Percentiles rank a stretch among this genome's conserved stretches.
phyloP scores from a whole-genome alignment of 2,888 invertebrate genomes.

The Celastrina argiolus region DNA sequence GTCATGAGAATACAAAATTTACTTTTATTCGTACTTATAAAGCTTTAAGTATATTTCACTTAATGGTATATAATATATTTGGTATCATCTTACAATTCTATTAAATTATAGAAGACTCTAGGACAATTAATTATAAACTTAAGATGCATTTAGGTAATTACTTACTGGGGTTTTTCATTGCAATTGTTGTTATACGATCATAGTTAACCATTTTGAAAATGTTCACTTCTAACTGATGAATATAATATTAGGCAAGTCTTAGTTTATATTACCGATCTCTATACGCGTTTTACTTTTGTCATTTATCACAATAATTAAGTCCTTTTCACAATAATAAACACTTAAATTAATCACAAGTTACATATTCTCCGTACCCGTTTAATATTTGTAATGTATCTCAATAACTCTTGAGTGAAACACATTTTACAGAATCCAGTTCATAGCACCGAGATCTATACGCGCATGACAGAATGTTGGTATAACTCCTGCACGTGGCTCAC shows the following conservation, averaged over 20 bases:
- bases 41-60: no score
- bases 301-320: neutral
- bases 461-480: neutral
- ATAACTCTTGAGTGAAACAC: neutral
- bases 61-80: no score
- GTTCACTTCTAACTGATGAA: neutral
- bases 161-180: neutral
- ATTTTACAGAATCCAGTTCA: neutral
- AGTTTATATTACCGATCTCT: no score
- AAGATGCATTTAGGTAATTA: neutral
- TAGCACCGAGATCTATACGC: neutral
- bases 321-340: no score
- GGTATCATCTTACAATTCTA: no score
- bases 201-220: neutral
- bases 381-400: neutral
- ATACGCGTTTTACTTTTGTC: no score
- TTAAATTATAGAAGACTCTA: neutral
- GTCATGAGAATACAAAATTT: no score
- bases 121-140: neutral
- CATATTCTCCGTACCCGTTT: no score
- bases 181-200: neutral
- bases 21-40: no score
- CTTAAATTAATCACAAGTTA: no score
- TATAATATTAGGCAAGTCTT: no score
- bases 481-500: slow-evolving; percentile 3